A percentile compares a stretch with the other conserved stretches of the same genome.
These are phyloP conservation scores for Drosophila kanapiae DNA, from an alignment of 1,140 invertebrate species.

Conservation along the genomic window DNA sequence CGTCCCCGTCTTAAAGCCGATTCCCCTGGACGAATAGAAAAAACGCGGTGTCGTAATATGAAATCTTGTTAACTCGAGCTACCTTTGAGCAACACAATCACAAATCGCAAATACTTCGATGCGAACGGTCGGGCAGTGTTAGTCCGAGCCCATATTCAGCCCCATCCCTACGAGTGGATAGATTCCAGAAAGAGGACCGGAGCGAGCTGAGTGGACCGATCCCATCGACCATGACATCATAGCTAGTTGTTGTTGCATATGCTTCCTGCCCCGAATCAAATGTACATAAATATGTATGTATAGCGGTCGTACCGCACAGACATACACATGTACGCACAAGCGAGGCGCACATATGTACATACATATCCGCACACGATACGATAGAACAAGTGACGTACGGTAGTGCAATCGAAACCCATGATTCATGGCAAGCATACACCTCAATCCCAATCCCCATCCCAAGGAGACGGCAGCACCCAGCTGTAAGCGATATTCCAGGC, in stretches of 20 bases:
- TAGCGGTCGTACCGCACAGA: slow-evolving; percentile 55
- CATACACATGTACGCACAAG: slow-evolving; percentile 24
- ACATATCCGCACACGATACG: slow-evolving; percentile 42
- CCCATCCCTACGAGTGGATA: slow-evolving; percentile 19
- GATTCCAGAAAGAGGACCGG: slow-evolving; percentile 21
- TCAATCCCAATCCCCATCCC: slow-evolving; percentile 24
- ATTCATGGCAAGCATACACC: slow-evolving; percentile 77
- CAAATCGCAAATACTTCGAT: slow-evolving; percentile 26
- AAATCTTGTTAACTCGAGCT: slow-evolving; percentile 23
- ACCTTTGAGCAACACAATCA: slow-evolving; percentile 34
- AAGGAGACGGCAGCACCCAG: slow-evolving; percentile 58
- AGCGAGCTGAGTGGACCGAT: slow-evolving; percentile 33
- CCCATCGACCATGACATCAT: slow-evolving; percentile 74
- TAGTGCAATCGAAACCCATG: slow-evolving; percentile 73
- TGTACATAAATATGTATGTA: slow-evolving; percentile 65
- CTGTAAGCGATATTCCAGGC: slow-evolving; percentile 52
- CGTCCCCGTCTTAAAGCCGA: slow-evolving; percentile 4
- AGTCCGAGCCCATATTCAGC: slow-evolving; percentile 20
- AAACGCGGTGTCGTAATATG: slow-evolving; percentile 29
- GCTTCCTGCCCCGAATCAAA: slow-evolving; percentile 62
- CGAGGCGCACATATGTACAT: slow-evolving; percentile 23
- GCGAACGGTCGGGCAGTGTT: slow-evolving; percentile 22
- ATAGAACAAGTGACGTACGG: slow-evolving; percentile 52
- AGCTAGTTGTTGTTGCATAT: slow-evolving; percentile 54
- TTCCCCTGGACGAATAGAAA: slow-evolving; percentile 16